phyloP scores from a whole-genome alignment of 2,888 invertebrate genomes.

The Eupsilia transversa region DNA sequence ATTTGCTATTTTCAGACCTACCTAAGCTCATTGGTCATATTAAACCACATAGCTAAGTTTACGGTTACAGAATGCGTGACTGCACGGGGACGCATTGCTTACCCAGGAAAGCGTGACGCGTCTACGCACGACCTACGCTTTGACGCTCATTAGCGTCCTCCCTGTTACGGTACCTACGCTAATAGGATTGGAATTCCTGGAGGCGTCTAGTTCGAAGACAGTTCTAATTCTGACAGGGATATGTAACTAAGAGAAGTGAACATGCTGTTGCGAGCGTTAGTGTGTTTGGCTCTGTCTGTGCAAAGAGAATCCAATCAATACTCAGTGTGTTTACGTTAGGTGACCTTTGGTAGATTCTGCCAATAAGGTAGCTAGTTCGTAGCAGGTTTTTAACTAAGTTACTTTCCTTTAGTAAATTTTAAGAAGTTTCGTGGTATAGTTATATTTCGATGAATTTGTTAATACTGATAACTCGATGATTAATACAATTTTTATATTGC shows the following conservation, averaged over 20 bases:
- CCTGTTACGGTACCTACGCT: constrained; percentile 60
- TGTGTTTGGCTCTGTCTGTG: background rate
- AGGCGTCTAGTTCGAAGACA: constrained; percentile 21
- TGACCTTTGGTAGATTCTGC: background rate
- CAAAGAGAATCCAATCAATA: background rate
- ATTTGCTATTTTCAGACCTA: background rate
- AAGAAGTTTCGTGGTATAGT: background rate
- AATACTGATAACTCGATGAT: constrained; percentile 7
- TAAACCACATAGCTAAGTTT: constrained; percentile 16
- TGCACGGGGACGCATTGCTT: constrained; percentile 64
- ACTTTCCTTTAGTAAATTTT: background rate
- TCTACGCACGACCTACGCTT: constrained; percentile 72
- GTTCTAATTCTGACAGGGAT: constrained; percentile 24
- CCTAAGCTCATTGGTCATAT: background rate
- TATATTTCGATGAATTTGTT: background rate
- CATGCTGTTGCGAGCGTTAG: background rate
- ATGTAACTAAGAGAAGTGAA: background rate
- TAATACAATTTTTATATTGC: constrained; percentile 35
- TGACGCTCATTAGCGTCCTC: constrained; percentile 75
- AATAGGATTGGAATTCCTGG: constrained; percentile 48
- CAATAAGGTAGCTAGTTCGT: background rate
- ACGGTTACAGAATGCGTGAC: constrained; percentile 70
- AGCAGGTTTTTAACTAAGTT: background rate
- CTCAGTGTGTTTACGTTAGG: background rate
- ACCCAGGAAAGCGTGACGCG: constrained; percentile 78